These are phyloP conservation scores for Pollenia amentaria DNA, from an alignment of 2,888 invertebrate species.

Conservation along the genomic window DNA sequence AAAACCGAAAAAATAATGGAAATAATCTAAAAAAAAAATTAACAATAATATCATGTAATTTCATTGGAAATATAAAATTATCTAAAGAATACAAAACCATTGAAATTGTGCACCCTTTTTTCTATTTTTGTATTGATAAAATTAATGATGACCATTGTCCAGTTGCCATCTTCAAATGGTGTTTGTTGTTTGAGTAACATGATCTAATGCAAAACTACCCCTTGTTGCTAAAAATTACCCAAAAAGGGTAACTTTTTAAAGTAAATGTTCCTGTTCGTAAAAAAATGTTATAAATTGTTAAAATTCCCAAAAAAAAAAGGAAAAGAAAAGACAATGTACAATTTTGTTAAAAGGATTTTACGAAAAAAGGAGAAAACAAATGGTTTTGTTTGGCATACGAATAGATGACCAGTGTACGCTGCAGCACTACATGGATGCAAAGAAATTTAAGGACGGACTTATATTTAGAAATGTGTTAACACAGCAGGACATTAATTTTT, in stretches of 20 bases:
- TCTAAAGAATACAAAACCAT: conserved; percentile 37
- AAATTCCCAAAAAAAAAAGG: conserved; percentile 41
- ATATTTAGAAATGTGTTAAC: conserved; percentile 48
- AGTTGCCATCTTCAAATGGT: conserved; percentile 46
- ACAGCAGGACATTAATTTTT: conserved; percentile 69
- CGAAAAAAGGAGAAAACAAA: conserved; percentile 20
- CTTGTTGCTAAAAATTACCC: conserved; percentile 54
- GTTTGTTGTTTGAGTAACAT: conserved; percentile 59
- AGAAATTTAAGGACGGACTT: not conserved
- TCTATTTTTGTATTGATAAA: conserved; percentile 40
- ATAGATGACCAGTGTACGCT: conserved; percentile 41
- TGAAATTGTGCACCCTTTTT: conserved; percentile 62
- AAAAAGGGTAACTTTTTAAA: conserved; percentile 63
- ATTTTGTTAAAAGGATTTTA: conserved; percentile 49
- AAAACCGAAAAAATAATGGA: not conserved
- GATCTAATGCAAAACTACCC: conserved; percentile 71
- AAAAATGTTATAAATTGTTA: conserved; percentile 45
- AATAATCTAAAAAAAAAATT: conserved; percentile 19
- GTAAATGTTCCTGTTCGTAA: not conserved
- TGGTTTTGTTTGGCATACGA: conserved; percentile 28
- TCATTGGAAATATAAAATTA: conserved; percentile 51
- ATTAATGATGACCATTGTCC: conserved; percentile 75
- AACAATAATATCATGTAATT: conserved; percentile 59
- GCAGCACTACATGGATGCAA: not conserved
- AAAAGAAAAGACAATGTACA: conserved; percentile 22